These are phyloP conservation scores for Zele albiditarsus DNA, from an alignment of 2,888 invertebrate species.

Conservation along the genomic window DNA sequence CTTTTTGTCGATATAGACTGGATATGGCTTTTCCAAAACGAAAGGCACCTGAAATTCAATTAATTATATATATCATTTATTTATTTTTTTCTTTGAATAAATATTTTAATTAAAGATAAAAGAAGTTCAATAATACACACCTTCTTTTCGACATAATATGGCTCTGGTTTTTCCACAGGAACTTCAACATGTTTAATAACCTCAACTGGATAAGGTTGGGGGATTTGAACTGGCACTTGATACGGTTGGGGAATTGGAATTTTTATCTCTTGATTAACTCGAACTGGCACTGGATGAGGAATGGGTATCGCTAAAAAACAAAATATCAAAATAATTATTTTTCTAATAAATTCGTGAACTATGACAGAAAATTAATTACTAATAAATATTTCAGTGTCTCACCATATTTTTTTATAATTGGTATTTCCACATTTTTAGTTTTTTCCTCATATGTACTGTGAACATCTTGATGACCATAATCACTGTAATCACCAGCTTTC, in stretches of 20 bases:
- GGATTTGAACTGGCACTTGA: conserved; percentile 74
- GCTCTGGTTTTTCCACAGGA: conserved; percentile 76
- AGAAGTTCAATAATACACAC: conserved; percentile 59
- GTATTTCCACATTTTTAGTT: conserved; percentile 62
- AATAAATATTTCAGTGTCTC: conserved; percentile 43
- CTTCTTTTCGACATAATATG: conserved; percentile 76
- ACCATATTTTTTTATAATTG: conserved; percentile 70
- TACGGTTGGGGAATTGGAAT: conserved; percentile 77
- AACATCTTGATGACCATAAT: conserved; percentile 56
- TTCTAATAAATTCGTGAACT: background rate
- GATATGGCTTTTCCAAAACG: conserved; percentile 77
- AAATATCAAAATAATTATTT: conserved; percentile 7
- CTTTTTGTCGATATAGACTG: conserved; percentile 76
- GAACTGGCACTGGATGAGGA: conserved; percentile 76
- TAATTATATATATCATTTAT: background rate
- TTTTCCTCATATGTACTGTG: conserved; percentile 68
- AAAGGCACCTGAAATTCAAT: conserved; percentile 72
- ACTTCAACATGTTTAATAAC: conserved; percentile 75
- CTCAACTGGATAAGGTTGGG: conserved; percentile 72
- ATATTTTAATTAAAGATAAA: background rate
- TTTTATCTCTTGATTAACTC: conserved; percentile 75
- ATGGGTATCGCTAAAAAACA: conserved; percentile 74
- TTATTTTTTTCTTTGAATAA: background rate
- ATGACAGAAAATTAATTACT: background rate
- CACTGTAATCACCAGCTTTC: conserved; percentile 59